Evolutionary conservation across 2,113 vertebrate genomes (phyloP), one percentile per base, ranked within the genome.

Genomic region (Antennarius striatus): DNA sequence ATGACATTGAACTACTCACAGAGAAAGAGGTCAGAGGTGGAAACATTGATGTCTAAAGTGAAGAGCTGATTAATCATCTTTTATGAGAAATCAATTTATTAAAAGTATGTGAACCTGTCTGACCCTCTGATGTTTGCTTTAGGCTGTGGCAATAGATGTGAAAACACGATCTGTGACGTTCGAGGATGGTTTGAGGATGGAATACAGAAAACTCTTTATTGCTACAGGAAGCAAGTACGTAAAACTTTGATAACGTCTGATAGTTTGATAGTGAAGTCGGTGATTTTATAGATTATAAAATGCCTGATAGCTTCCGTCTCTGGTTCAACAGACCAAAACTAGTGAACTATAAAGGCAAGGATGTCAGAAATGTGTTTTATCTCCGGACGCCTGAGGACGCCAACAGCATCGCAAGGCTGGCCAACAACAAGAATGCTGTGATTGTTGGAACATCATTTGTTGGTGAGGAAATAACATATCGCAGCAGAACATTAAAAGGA

Each of bases 361-460:
- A 99, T 2, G 88, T 98, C 48, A 94, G 92, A 80, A 98, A 98
- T 0, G 95, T 99, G 62, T 95, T 98, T 85, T 95, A 96, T 68
- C 94, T 98, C 79, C 86, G 93, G 68, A 96, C 95, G 0, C 96
- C 96, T 0, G 98, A 99, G 75, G 98, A 99, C 30, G 97, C 98
- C 17, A 98, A 95, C 85, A 93, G 93, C 4, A 93, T 98, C 10
- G 95, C 94, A 40, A 93, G 93, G 67, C 90, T 99, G 73, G 96
- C 97, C 78, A 93, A 92, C 1, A 95, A 95, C 91, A 97, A 94
- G 83, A 99, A 97, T 0, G 96, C 94, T 0, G 96, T 99, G 14
- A 91, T 99, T 0, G 96, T 99, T 58, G 98, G 98, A 61, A 96
- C 96, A 0, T 98, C 96, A 9, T 99, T 98, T 84, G 88, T 98